Evolutionary conservation across 1,140 invertebrate species (phyloP), one percentile per base, ranked within the genome.

Genomic region (Drosophila oshimai): DNA sequence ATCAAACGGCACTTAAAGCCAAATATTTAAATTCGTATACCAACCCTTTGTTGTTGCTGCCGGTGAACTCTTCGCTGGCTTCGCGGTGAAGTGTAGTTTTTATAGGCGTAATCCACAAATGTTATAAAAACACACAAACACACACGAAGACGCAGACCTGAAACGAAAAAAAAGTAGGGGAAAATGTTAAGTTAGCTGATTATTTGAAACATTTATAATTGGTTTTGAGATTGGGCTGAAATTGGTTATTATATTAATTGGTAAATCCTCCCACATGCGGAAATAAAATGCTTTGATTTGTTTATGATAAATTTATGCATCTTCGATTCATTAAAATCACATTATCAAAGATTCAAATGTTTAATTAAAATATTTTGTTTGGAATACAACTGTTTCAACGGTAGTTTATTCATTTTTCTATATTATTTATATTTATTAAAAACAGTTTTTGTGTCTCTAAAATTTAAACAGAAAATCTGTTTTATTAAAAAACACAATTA

Each of bases 91-190:
- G 72, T 83, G 60, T 68, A 42, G 73, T 79, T 74, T 87, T 80
- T 87, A 87, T 87, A 64, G 61, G 31, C 47, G 37, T 75, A 86
- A 87, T 86, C 80, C 81, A 75, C 60, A 75, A 68, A 49, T 65
- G 53, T 60, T 57, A 72, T 80, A 80, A 84, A 67, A 75, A 79
- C 50, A 58, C 29, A 45, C 20, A 53, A 17, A 60, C 55, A 53
- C 61, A 39, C 62, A 39, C 55, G 45, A 17, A 53, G 65, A 34
- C 46, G 10, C 42, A 53, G 41, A 69, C 7, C 80, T 84, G 80
- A 31, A 84, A 86, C 22, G 67, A 86, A 41, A 84, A 65, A 50
- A 84, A 36, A 22, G 41, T n/a, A n/a, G 24, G 6, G n/a, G 9
- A 0, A 2, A 15, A n/a, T 1, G 15, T 31, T 36, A 10, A 44